A percentile compares a stretch with the other conserved stretches of the same genome.
These are phyloP conservation scores for Montipora cactus DNA, from an alignment of 64 coral and sea anemone genomes.

Conservation along the genomic window DNA sequence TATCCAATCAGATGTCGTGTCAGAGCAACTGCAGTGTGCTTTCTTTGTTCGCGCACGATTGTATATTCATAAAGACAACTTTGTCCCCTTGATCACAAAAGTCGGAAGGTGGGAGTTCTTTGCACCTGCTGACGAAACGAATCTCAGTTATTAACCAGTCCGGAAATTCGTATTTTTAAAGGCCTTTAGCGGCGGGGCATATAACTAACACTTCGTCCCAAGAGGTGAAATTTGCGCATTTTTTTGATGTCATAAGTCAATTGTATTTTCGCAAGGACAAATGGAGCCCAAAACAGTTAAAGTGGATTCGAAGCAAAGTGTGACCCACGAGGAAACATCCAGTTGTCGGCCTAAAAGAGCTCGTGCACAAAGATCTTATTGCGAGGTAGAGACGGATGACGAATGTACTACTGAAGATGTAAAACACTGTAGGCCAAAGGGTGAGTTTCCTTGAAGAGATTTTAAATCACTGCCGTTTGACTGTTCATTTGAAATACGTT, in stretches of 20 bases:
- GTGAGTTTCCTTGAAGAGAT: background rate
- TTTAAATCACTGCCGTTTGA: slow-evolving; percentile 13
- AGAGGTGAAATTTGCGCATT: background rate
- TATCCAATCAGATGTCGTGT: background rate
- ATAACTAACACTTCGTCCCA: background rate
- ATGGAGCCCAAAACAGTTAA: slow-evolving; percentile 21
- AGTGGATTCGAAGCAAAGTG: slow-evolving; percentile 8
- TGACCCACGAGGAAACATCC: background rate
- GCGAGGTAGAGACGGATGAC: slow-evolving; percentile 28
- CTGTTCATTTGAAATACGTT: slow-evolving; percentile 9
- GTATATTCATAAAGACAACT: slow-evolving; percentile 53
- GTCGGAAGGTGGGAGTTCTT: slow-evolving; percentile 24
- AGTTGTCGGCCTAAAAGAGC: slow-evolving; percentile 24
- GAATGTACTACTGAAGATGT: slow-evolving; percentile 13
- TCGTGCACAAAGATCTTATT: slow-evolving; percentile 5
- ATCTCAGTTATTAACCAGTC: slow-evolving; percentile 63
- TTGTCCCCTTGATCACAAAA: slow-evolving; percentile 36
- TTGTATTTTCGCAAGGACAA: background rate
- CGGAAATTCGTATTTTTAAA: slow-evolving; percentile 59
- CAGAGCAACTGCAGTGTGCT: slow-evolving; percentile 27
- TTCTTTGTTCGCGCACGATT: slow-evolving; percentile 16
- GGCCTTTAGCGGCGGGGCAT: slow-evolving; percentile 43
- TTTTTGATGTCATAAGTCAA: background rate
- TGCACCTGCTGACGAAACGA: slow-evolving; percentile 56
- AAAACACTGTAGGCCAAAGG: slow-evolving; percentile 1